Base-by-base conservation (phyloP, 1,140 invertebrate species). In the Drosophila ironensis region DNA sequence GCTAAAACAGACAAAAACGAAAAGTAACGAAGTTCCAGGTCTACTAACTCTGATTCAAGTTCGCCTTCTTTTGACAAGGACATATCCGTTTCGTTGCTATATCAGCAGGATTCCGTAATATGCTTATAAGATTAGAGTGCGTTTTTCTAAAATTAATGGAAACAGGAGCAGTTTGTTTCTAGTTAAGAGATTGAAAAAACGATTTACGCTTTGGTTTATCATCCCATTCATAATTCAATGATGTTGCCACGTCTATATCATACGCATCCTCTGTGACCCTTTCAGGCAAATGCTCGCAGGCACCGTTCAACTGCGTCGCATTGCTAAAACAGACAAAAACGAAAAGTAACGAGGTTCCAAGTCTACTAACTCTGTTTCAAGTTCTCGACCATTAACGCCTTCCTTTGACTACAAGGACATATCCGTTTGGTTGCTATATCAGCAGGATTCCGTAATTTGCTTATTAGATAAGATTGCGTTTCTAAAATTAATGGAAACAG, bases 241-340 rank as follows among this genome's bases (percentile, higher is more conserved):
- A 9, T n/a, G 7, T 3, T 27, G 25, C 8, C 5, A 9, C 8
- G 25, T 27, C 25, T 7, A 27, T 8, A 9, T 7, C 8, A 7
- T 0, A 27, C 25, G n/a, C 0, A 27, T 8, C 25, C 7, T 8
- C 25, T 27, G 25, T 9, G 7, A n/a, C 7, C 41, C 50, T 28
- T 16, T 17, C 24, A 57, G 60, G 60, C 68, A 48, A 50, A 82
- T 66, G 64, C 63, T 46, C 72, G 59, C 81, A 87, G 81, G 81
- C 50, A 87, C 81, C 64, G 81, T 28, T 87, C 81, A 87, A 87
- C 81, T 87, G 77, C 56, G 63, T 56, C 59, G 63, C 64, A 75
- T 63, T 54, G 72, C 77, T 88, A 72, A 82, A 82, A 74, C 33
- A 71, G n/a, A n/a, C 37, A 76, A 38, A 66, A 73, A 69, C 61